Base-by-base conservation (phyloP, 2,888 invertebrate genomes). In the Hirtodrosophila confusa region DNA sequence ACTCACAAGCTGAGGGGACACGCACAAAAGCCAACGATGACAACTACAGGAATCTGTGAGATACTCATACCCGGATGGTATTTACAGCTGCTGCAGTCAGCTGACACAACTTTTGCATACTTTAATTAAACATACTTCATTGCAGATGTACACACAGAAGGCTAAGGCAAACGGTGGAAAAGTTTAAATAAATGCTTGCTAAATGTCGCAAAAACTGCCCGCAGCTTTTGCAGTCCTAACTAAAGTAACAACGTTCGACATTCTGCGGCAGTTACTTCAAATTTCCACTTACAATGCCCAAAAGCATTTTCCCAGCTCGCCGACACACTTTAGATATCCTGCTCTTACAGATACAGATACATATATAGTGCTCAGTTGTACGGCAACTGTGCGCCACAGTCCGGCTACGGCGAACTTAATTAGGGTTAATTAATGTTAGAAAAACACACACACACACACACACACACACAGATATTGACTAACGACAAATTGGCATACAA, bases 391-490 rank as follows among this genome's bases (percentile, higher is more conserved):
- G 50, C 55, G 69, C 41, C 41, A 48, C 23, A 6, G 58, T 57
- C 51, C 70, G 39, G 49, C 44, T 23, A 35, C 35, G 36, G 35
- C 48, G 71, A 73, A 85, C 77, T 83, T 86, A 88, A 88, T 86
- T 87, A 83, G 75, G 80, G 75, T 83, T 88, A 86, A 86, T 86
- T 87, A 86, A 78, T 83, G 77, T 62, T 80, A 78, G 79, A 71
- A 85, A 78, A 77, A 74, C 55, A 78, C 48, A 70, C 55, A 40
- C 47, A 55, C 9, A 53, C 8, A 33, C 8, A 35, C 24, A 5
- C 4, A 12, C 53, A 47, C 17, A 24, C 11, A 6, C 39, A 29
- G 36, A 57, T 75, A 80, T 80, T 82, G 80, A 73, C 70, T 63
- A 64, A 68, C 67, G 80, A 70, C 78, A 71, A 83, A 86, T 83